phyloP scores from a whole-genome alignment of 2,797 vertebrate species.

The Danio kyathit region DNA sequence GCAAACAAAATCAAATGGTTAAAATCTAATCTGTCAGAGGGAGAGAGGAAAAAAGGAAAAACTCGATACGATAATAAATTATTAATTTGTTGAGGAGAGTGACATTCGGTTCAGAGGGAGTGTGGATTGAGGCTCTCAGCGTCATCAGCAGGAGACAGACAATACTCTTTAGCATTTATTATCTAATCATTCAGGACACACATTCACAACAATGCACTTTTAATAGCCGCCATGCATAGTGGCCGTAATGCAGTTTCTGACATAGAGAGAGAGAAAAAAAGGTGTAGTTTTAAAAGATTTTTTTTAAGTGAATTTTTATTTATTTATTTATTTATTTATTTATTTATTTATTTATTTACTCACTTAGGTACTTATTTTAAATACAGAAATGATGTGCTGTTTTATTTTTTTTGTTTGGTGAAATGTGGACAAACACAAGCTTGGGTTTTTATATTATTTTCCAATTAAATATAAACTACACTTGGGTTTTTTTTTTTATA shows the following conservation, averaged over 20 bases:
- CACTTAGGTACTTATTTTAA: too few relatives aligned
- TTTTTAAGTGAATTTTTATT: not conserved
- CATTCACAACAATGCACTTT: not conserved
- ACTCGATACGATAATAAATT: conserved; percentile 85
- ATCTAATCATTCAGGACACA: not conserved
- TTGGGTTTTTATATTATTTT: too few relatives aligned
- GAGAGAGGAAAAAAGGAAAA: conserved; percentile 34
- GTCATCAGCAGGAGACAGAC: conserved; percentile 15
- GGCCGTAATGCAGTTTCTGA: not conserved
- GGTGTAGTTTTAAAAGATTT: too few relatives aligned
- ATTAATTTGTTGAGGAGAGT: conserved; percentile 81
- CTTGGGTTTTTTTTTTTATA: too few relatives aligned
- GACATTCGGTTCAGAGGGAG: conserved; percentile 51
- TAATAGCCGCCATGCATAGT: too few relatives aligned
- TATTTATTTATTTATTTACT: too few relatives aligned
- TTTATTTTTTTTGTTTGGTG: too few relatives aligned
- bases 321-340: not conserved
- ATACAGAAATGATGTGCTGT: too few relatives aligned
- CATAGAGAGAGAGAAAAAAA: too few relatives aligned
- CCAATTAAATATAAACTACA: too few relatives aligned
- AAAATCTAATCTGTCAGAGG: conserved; percentile 81
- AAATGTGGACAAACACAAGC: too few relatives aligned
- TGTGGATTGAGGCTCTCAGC: conserved; percentile 8
- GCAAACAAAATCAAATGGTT: conserved; percentile 86
- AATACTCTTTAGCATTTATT: conserved; percentile 10